Percentiles rank a stretch among this genome's conserved stretches.
Conservation (phyloP, 2,113 vertebrate species). For the Vireo altiloquus region DNA sequence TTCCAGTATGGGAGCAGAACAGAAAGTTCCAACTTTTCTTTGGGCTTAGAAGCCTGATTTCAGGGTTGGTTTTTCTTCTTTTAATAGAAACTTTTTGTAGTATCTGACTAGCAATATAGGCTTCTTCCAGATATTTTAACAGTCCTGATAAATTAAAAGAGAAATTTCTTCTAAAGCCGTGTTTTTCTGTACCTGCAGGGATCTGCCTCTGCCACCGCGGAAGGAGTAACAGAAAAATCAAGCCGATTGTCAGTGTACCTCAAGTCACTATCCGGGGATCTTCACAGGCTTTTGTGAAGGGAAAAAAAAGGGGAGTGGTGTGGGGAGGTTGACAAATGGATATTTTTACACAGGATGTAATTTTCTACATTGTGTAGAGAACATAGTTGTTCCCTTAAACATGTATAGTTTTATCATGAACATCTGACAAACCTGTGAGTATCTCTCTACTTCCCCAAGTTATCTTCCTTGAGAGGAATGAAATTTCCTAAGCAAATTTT, state of each 20-base stretch:
- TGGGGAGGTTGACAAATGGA: not conserved
- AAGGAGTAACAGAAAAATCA: not conserved
- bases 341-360: not conserved
- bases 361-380: not conserved
- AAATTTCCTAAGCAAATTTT: not conserved
- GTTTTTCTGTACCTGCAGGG: not conserved
- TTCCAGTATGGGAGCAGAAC: not conserved
- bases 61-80: not conserved
- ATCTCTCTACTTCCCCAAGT: not conserved
- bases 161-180: not conserved
- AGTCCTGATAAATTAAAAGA: not conserved
- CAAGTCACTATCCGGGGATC: not conserved
- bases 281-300: not conserved
- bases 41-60: not conserved
- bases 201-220: not conserved
- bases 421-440: not conserved
- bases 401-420: not conserved
- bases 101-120: not conserved
- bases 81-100: not conserved
- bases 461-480: not conserved
- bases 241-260: not conserved
- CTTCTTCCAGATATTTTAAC: not conserved
- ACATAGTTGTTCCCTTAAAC: not conserved
- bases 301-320: accelerated
- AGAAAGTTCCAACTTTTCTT: not conserved